Percentiles rank a stretch among this genome's conserved stretches.
These are phyloP conservation scores for Mormyrus hasselquistii DNA, from an alignment of 2,797 vertebrate species.

Conservation along the genomic window DNA sequence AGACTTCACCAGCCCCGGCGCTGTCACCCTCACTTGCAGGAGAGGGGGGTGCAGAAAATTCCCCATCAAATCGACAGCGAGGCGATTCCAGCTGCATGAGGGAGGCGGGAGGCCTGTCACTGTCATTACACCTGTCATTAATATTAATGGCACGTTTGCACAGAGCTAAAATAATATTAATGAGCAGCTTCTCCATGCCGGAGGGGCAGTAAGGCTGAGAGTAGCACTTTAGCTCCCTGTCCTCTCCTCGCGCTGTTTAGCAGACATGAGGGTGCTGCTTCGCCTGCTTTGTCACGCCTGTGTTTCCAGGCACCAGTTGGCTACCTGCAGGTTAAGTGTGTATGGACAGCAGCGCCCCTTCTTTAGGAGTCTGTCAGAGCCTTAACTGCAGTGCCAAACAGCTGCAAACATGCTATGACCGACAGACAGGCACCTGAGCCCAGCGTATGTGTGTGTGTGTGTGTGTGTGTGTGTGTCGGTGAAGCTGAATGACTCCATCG, in stretches of 20 bases:
- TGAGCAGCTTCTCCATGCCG: slow-evolving; percentile 27
- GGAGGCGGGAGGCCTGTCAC: slow-evolving; percentile 35
- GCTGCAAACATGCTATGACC: background rate
- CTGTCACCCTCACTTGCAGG: background rate
- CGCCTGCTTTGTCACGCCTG: background rate
- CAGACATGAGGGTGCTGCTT: background rate
- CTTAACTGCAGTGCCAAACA: background rate
- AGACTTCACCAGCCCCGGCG: background rate
- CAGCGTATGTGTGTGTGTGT: too few relatives aligned
- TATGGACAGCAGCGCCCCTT: background rate
- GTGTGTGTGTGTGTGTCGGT: background rate
- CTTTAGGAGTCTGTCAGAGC: background rate
- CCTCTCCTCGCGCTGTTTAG: background rate
- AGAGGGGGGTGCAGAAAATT: background rate
- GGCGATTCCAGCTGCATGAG: slow-evolving; percentile 44
- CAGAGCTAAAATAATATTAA: slow-evolving; percentile 37
- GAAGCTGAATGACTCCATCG: background rate
- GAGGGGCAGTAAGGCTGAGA: background rate
- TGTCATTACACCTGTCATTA: slow-evolving; percentile 55
- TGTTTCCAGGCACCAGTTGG: background rate
- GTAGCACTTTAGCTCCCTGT: background rate
- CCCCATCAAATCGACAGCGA: background rate
- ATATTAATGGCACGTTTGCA: slow-evolving; percentile 54
- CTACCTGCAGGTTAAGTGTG: background rate
- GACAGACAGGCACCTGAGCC: background rate